A percentile compares a stretch with the other conserved stretches of the same genome.
phyloP scores from a whole-genome alignment of 2,113 vertebrate species.

The Sinosuthora webbiana region DNA sequence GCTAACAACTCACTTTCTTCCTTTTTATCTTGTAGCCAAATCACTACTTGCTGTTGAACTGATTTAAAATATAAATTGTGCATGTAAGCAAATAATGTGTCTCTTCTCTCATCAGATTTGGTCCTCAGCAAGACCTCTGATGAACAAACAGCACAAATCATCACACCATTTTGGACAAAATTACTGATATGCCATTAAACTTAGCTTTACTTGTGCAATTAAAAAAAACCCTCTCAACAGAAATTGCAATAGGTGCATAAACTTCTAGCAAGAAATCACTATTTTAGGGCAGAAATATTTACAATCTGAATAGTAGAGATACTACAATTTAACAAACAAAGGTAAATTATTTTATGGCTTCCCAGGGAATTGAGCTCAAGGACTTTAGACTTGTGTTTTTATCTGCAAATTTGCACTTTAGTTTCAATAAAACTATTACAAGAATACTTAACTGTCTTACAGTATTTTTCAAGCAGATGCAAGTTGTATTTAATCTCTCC shows the following conservation, averaged over 20 bases:
- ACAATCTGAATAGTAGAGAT: neutral
- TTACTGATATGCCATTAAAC: neutral
- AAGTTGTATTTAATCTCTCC: neutral
- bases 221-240: neutral
- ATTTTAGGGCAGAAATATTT: neutral
- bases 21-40: neutral
- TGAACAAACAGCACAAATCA: neutral
- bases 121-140: neutral
- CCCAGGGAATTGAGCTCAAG: constrained; percentile 9
- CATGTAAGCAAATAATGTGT: neutral
- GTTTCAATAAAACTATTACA: neutral
- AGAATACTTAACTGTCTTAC: neutral
- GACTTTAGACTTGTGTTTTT: neutral
- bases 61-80: neutral
- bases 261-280: neutral
- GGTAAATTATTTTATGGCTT: neutral
- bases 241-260: neutral
- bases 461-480: neutral
- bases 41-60: neutral
- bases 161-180: neutral
- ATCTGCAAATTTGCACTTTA: neutral
- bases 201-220: neutral
- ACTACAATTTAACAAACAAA: constrained; percentile 31
- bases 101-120: neutral
- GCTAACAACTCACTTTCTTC: neutral